phyloP scores from a whole-genome alignment of 2,797 vertebrate species.

The Sorex maritimensis region DNA sequence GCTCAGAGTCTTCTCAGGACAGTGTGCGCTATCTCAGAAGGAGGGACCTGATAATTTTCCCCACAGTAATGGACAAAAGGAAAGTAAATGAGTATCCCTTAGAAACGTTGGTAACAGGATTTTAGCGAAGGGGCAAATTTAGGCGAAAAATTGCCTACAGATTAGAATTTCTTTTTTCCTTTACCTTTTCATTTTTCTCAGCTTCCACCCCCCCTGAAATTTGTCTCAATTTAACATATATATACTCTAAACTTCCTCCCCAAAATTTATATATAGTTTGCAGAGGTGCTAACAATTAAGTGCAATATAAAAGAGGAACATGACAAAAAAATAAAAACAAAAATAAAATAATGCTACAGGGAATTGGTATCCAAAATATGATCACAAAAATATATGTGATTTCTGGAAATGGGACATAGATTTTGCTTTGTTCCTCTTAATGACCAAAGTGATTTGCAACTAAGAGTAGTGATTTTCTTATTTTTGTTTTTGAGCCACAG shows the following conservation, averaged over 20 bases:
- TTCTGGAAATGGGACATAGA: not conserved
- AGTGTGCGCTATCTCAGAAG: not conserved
- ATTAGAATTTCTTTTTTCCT: not conserved
- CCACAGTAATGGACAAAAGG: too few species aligned
- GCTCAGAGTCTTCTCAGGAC: not conserved
- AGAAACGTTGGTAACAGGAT: too few species aligned
- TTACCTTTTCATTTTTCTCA: not conserved
- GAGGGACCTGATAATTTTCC: too few species aligned
- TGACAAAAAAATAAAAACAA: not conserved
- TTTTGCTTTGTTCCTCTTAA: not conserved
- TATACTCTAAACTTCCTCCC: not conserved
- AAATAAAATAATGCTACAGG: not conserved
- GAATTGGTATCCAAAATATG: not conserved
- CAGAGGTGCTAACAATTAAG: not conserved
- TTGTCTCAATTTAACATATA: conserved; percentile 41
- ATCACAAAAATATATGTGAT: not conserved
- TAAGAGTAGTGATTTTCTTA: not conserved
- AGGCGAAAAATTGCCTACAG: not conserved
- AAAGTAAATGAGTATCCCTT: too few species aligned
- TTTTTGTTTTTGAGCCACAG: too few species aligned
- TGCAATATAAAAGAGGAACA: not conserved
- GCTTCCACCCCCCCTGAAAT: not conserved
- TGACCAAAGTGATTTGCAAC: not conserved
- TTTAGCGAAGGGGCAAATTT: not conserved
- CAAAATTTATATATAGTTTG: conserved; percentile 2